Conservation (phyloP, 2,113 vertebrate species). For the Apistogramma diplotaenia region DNA sequence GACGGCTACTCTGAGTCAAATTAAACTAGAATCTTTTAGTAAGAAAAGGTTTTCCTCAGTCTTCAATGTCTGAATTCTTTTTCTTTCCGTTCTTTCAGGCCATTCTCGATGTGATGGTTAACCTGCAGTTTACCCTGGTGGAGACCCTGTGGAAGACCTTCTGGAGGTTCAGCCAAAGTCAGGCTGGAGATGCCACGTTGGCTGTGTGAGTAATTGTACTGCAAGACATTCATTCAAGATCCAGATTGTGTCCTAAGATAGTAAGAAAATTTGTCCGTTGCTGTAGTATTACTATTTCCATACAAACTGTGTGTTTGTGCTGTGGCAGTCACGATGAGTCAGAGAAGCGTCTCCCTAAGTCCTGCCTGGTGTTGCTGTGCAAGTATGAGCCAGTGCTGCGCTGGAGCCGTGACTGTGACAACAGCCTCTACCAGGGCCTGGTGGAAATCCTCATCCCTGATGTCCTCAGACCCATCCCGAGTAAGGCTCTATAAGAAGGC, state of each 20-base stretch:
- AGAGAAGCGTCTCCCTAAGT: conserved; percentile 90
- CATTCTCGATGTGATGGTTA: conserved; percentile 92
- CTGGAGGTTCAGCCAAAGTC: conserved; percentile 89
- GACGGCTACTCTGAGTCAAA: not conserved
- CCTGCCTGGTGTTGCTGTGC: conserved; percentile 87
- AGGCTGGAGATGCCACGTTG: conserved; percentile 80
- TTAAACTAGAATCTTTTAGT: not conserved
- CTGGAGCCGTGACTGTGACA: conserved; percentile 91
- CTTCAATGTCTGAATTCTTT: not conserved
- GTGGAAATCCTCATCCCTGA: conserved; percentile 93
- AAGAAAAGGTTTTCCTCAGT: not conserved
- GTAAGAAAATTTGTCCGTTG: not conserved
- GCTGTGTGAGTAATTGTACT: conserved; percentile 81
- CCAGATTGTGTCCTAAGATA: not conserved
- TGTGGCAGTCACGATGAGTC: conserved; percentile 86
- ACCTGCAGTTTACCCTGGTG: conserved; percentile 92
- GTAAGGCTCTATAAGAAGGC: conserved; percentile 71
- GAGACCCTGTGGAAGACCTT: conserved; percentile 95
- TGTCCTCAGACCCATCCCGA: conserved; percentile 92
- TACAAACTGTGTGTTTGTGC: not conserved
- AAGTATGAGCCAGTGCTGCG: conserved; percentile 93
- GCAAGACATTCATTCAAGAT: not conserved
- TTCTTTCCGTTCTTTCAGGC: conserved; percentile 72
- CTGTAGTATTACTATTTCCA: not conserved
- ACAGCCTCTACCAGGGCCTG: conserved; percentile 90